Base-by-base conservation (phyloP, 2,113 vertebrate species). In the Papio anubis region DNA sequence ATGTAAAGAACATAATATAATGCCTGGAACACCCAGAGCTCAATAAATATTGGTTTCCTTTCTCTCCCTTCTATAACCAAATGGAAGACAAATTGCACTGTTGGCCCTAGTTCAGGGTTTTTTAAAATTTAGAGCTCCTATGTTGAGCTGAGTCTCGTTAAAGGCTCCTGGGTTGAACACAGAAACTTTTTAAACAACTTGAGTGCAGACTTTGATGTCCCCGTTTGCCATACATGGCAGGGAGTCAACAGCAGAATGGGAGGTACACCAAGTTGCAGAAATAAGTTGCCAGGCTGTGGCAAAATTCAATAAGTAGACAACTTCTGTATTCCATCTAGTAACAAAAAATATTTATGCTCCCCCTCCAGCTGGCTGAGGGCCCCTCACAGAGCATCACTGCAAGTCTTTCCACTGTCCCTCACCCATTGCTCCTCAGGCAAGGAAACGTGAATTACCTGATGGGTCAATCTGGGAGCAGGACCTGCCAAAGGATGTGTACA, bases 11-110 rank as follows among this genome's bases (percentile, higher is more conserved):
- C 2, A 1, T 84, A 84, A 85, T 52, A 70, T 66, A 73, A 91
- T 79, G 86, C 61, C 76, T 32, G 27, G 94, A 97, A 97, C 96
- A 93, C 45, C 78, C 45, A 30, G 96, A 91, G 45, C 94, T 78
- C 86, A 93, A 92, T 93, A 97, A 97, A 95, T 93, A 68, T 43
- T 95, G 93, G 66, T 82, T 94, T 81, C 76, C 40, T 40, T 21
- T 88, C 83, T 55, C 10, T 79, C 52, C 20, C 48, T 84, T 38
- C 79, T 81, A 93, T 78, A 93, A 94, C 82, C 68, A 88, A 94
- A 97, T 92, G 61, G 93, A 97, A 97, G 91, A 82, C 78, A 97
- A 97, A 97, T 96, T 95, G 96, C 81, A 93, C 50, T 83, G 13
- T 7, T 97, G 96, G 97, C 86, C 73, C 68, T 48, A 89, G 64